Evolutionary conservation across 2,797 vertebrate species (phyloP).

Genomic region (Ara ararauna): DNA sequence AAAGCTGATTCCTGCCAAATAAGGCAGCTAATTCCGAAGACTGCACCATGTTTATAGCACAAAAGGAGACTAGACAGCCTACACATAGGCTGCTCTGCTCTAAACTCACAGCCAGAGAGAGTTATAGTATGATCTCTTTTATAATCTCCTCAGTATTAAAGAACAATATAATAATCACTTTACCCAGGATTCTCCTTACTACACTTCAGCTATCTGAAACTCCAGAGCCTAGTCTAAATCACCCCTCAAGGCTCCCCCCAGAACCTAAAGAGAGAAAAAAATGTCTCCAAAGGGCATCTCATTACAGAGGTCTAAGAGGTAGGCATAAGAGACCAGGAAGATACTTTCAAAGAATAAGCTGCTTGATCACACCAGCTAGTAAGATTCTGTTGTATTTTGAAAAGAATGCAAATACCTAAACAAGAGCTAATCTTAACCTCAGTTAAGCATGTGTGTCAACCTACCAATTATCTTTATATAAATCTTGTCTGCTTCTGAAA

Average conservation of each 20-base stretch:
- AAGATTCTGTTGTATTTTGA: not conserved
- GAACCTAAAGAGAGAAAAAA: not conserved
- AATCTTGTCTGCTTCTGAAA: not conserved
- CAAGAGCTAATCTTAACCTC: not conserved
- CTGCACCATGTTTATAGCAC: not conserved
- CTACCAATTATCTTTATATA: not conserved
- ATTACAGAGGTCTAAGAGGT: not conserved
- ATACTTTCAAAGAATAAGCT: not conserved
- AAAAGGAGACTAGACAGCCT: not conserved
- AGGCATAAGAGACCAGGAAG: not conserved
- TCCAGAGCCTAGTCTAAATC: not conserved
- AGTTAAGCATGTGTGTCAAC: not conserved
- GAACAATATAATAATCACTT: not conserved
- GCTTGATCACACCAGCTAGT: not conserved
- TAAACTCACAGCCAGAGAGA: not conserved
- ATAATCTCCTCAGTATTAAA: not conserved
- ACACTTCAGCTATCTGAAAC: not conserved
- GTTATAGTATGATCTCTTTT: not conserved
- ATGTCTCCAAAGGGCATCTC: not conserved
- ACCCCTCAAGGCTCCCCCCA: not conserved
- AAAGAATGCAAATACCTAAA: not conserved
- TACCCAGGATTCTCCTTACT: not conserved
- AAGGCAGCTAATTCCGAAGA: not conserved
- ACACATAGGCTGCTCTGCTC: not conserved
- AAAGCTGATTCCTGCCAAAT: not conserved